Evolutionary conservation across 2,888 invertebrate species (phyloP).

Genomic region (Cryptocephalus moraei): DNA sequence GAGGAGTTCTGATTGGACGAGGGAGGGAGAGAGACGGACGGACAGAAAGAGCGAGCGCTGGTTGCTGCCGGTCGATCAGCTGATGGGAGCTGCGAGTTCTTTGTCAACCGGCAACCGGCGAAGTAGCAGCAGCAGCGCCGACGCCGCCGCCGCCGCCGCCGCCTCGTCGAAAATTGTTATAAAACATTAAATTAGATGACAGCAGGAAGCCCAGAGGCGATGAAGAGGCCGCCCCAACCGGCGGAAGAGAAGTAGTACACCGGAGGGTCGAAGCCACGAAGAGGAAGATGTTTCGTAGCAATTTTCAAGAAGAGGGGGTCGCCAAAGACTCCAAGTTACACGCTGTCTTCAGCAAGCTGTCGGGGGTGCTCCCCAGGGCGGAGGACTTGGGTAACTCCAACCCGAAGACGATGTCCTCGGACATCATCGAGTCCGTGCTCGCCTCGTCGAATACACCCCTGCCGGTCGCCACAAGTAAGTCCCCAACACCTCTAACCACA

Average conservation of each 20-base stretch:
- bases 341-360: slow-evolving; percentile 31
- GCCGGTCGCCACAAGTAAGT: slow-evolving; percentile 31
- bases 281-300: slow-evolving; percentile 22
- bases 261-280: not conserved
- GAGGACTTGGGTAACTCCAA: slow-evolving; percentile 26
- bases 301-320: slow-evolving; percentile 24
- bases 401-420: slow-evolving; percentile 31
- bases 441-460: slow-evolving; percentile 22
- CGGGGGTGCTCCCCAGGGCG: slow-evolving; percentile 29
- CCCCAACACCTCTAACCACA: not conserved
- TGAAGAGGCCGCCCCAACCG: too few relatives aligned
- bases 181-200: slow-evolving; percentile 2
- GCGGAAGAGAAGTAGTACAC: too few relatives aligned
- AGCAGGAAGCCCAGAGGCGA: not conserved
- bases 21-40: slow-evolving; percentile 15
- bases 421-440: slow-evolving; percentile 33
- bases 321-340: slow-evolving; percentile 27
- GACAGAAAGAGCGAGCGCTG: not conserved
- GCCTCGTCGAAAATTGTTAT: slow-evolving; percentile 7
- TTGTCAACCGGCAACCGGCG: slow-evolving; percentile 23
- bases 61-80: slow-evolving; percentile 28
- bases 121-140: not conserved
- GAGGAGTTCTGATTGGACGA: slow-evolving; percentile 26
- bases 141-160: not conserved
- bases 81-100: slow-evolving; percentile 26